Percentiles rank a stretch among this genome's conserved stretches.
Evolutionary conservation across 2,797 vertebrate genomes (phyloP).

Genomic region (Rhinoraja longicauda): DNA sequence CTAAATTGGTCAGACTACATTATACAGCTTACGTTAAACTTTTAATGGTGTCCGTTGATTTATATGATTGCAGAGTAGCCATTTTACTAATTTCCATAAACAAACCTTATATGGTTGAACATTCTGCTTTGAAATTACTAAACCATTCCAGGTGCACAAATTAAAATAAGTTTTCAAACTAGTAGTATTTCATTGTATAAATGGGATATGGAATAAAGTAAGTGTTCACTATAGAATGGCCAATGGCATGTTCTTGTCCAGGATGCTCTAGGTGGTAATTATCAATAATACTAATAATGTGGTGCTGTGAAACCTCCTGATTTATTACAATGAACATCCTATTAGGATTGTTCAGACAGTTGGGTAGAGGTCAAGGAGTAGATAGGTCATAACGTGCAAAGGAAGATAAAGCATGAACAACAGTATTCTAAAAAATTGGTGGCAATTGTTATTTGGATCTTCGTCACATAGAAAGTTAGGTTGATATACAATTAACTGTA

Average conservation of each 20-base stretch:
- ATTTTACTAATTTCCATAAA: not conserved
- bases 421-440: not conserved
- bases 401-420: not conserved
- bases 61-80: not conserved
- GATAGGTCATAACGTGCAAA: not conserved
- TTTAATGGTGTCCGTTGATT: not conserved
- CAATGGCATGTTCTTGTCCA: not conserved
- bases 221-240: not conserved
- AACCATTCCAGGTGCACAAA: not conserved
- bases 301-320: not conserved
- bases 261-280: not conserved
- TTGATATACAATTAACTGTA: not conserved
- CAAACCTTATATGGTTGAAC: not conserved
- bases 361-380: not conserved
- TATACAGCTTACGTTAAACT: not conserved
- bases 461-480: not conserved
- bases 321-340: not conserved
- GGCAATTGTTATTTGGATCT: not conserved
- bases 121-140: slow-evolving; percentile 3
- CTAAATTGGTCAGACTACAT: not conserved
- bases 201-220: not conserved
- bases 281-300: not conserved
- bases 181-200: slow-evolving; percentile 18
- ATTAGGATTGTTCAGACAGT: not conserved
- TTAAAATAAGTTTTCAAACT: not conserved